Evolutionary conservation across 2,113 vertebrate species (phyloP).

Genomic region (Cromileptes altivelis): DNA sequence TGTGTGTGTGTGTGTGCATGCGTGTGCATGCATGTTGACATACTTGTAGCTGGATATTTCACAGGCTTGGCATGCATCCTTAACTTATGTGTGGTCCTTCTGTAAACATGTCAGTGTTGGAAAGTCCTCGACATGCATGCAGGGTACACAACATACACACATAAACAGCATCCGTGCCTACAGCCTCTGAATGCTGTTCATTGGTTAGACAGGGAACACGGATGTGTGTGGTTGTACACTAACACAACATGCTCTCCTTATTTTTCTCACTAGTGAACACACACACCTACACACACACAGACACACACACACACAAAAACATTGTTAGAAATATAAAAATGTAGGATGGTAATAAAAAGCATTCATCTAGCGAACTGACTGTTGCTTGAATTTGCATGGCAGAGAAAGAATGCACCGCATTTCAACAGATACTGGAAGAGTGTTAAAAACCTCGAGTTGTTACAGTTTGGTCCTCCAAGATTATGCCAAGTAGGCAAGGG

Average conservation of each 20-base stretch:
- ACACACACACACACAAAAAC: background rate
- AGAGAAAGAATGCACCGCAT: background rate
- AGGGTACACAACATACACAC: slow-evolving; percentile 39
- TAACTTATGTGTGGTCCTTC: slow-evolving; percentile 77
- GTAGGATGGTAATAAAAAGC: background rate
- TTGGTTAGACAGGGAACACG: slow-evolving; percentile 1
- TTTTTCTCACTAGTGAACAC: background rate
- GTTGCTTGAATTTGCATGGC: background rate
- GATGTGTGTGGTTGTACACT: background rate
- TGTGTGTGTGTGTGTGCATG: slow-evolving; percentile 23
- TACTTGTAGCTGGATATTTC: slow-evolving; percentile 73
- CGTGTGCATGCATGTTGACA: slow-evolving; percentile 64
- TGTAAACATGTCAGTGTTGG: slow-evolving; percentile 75
- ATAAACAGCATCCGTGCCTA: slow-evolving; percentile 8
- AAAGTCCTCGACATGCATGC: slow-evolving; percentile 40
- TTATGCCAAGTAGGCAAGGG: too few relatives aligned
- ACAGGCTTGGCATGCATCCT: slow-evolving; percentile 67
- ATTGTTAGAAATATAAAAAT: too few relatives aligned
- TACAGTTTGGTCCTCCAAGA: too few relatives aligned
- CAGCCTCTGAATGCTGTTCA: slow-evolving; percentile 15
- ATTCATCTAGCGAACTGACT: background rate
- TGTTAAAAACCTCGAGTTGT: background rate
- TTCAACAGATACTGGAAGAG: background rate
- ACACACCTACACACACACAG: background rate
- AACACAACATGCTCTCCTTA: background rate